phyloP scores from a whole-genome alignment of 2,113 vertebrate species.

The Cavia aperea region DNA sequence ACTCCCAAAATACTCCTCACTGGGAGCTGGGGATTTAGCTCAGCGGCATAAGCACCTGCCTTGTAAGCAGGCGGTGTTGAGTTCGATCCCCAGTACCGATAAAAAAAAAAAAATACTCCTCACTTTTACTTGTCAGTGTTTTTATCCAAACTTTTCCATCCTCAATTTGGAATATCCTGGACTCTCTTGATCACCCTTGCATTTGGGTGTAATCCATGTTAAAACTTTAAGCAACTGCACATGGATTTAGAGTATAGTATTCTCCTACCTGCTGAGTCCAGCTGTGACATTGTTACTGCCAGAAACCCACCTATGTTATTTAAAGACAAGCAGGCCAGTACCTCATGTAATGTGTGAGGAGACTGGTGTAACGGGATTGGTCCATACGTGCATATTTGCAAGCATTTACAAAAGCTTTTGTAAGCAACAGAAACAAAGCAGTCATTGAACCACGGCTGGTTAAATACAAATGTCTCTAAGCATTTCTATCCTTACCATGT shows the following conservation, averaged over 20 bases:
- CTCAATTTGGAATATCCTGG: not conserved
- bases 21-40: not conserved
- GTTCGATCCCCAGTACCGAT: too few relatives aligned
- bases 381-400: not conserved
- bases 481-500: not conserved
- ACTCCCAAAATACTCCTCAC: not conserved
- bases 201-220: not conserved
- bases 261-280: not conserved
- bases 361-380: not conserved
- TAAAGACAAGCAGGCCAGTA: not conserved
- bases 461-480: slow-evolving; percentile 25
- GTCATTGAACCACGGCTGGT: not conserved
- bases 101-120: not conserved
- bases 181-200: not conserved
- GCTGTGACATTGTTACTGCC: not conserved
- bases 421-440: slow-evolving; percentile 34
- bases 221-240: not conserved
- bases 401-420: slow-evolving; percentile 9
- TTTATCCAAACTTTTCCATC: not conserved
- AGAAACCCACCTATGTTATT: not conserved
- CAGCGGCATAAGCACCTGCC: too few relatives aligned
- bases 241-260: not conserved
- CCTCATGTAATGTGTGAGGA: not conserved
- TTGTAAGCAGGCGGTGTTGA: too few relatives aligned
- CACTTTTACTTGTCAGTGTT: not conserved